These are phyloP conservation scores for Mamestra configurata DNA, from an alignment of 1,140 invertebrate species.

Conservation along the genomic window DNA sequence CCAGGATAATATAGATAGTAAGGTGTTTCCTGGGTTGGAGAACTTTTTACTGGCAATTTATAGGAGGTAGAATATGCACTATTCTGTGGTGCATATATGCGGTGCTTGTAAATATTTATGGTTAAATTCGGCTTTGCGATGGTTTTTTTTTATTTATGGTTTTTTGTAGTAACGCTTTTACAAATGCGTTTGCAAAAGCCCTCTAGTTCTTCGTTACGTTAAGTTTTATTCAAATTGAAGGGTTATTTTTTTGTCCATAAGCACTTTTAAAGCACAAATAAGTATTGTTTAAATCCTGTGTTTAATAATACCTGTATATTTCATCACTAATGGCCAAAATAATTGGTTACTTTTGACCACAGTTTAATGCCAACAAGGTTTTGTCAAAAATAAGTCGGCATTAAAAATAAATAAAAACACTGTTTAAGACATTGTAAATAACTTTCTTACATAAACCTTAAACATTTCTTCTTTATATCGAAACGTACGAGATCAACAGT, in stretches of 20 bases:
- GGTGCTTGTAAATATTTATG: not conserved
- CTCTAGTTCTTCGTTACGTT: no score
- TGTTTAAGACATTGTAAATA: not conserved
- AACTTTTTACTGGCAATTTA: not conserved
- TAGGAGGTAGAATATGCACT: not conserved
- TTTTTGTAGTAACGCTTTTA: no score
- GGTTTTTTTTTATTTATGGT: no score
- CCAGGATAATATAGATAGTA: conserved; percentile 1
- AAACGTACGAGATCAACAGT: conserved; percentile 28
- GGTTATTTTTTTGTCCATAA: no score
- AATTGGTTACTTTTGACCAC: no score
- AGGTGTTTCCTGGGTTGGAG: not conserved
- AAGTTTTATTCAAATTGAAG: no score
- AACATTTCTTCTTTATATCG: conserved; percentile 12
- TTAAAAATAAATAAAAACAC: no score
- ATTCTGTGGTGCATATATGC: not conserved
- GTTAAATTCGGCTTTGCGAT: not conserved
- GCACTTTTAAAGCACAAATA: no score
- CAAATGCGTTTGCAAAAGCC: no score
- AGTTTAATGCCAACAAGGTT: not conserved
- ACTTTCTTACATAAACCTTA: conserved; percentile 14
- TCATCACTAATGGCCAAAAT: no score
- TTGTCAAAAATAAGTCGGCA: not conserved
- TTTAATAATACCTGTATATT: no score
- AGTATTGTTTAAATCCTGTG: no score